Base-by-base conservation (phyloP, 2,888 invertebrate species). In the Ornithoptera alexandrae region DNA sequence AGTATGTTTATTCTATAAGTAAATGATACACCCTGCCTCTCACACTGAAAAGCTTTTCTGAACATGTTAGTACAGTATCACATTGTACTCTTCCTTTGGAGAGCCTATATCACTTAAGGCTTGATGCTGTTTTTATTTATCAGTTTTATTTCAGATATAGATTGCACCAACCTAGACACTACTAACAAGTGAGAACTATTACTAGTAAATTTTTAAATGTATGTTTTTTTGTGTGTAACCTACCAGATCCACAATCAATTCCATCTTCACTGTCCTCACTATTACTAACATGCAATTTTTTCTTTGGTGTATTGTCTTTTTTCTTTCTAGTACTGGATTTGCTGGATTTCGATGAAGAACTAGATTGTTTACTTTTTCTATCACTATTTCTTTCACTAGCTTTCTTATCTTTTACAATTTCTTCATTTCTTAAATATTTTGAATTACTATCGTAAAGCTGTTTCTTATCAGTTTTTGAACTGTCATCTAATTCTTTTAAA, bases 181-280 rank as follows among this genome's bases (percentile, higher is more conserved):
- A 5, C 46, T 53, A 6, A n/a, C 6, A 53, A 53, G 6, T 6
- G 6, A 53, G 3, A n/a, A 53, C 18, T 12, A 53, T 8, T 12
- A 53, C n/a, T 7, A n/a, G 7, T 53, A n/a, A 53, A n/a, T n/a
- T n/a, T 18, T 18, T 5, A 53, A 53, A n/a, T n/a, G 50, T 50
- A 2, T 46, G 15, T 50, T 53, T n/a, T 53, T 7, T 0, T n/a
- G n/a, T 1, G 5, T 22, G n/a, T 22, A 22, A 68, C 65, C 80
- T 85, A 94, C 94, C 94, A 86, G 95, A 95, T 68, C 94, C 94
- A 77, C 94, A 95, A 82, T 95, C 96, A 72, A 96, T 96, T 65
- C 95, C 94, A 78, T 94, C 94, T 68, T 94, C 94, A 72, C 88
- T 90, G 62, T 92, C 86, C 58, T 89, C 86, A 72, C 78, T 78